Evolutionary conservation across 1,140 invertebrate species (phyloP), one percentile per base, ranked within the genome.

Genomic region (Habropoda laboriosa): DNA sequence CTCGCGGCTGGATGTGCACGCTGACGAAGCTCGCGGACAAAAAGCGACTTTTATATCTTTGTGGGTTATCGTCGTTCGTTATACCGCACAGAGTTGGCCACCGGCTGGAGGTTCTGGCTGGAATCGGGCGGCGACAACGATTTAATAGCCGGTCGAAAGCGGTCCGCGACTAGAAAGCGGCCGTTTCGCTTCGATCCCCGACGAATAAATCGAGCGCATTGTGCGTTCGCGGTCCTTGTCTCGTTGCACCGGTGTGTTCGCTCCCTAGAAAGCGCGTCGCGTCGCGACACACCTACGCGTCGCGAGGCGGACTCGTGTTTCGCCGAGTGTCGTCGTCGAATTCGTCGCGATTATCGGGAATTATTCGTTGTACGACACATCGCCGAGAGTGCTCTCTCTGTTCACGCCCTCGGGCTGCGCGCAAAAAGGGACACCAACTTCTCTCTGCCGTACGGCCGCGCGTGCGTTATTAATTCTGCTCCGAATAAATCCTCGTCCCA

Each of bases 151-250:
- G 72, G 70, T 68, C 49, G 72, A 67, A 49, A 81, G 64, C 73
- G 72, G 10, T 49, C n/a, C 58, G 79, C 63, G 61, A 73, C 71
- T 85, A 83, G 78, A 85, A 84, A 85, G 83, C 79, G 40, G 63
- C 71, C 45, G 47, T 74, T 67, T 77, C 55, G 35, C 42, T 61
- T 55, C 53, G 32, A 51, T 74, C 45, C 30, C 32, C 49, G 47
- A 79, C 74, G 74, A 82, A 83, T 83, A 84, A 84, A 84, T 84
- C 80, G 80, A 68, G 51, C n/a, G n/a, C 63, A 73, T 84, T 79
- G 79, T n/a, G n/a, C n/a, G n/a, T 83, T 72, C 80, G 42, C 72
- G 68, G 51, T 64, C 13, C 30, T 42, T 45, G 66, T 21, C 57
- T 27, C 38, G 57, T 67, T 38, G 55, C 51, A 73, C 55, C 66